These are phyloP conservation scores for Sebastes dallii DNA, from an alignment of 2,797 vertebrate genomes.

Conservation along the genomic window DNA sequence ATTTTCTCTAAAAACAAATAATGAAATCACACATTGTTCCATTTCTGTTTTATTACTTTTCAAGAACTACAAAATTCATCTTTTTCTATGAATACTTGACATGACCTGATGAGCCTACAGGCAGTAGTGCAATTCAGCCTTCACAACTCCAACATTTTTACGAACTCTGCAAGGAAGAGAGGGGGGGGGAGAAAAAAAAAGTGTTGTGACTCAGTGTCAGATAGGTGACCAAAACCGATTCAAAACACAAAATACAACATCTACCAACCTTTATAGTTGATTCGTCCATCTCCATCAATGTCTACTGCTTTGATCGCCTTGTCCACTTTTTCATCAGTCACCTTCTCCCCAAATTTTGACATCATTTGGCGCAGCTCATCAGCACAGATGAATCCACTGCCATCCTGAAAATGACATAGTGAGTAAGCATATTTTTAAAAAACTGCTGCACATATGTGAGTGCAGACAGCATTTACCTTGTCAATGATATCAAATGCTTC, in stretches of 20 bases:
- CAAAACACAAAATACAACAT: not conserved
- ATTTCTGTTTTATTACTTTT: not conserved
- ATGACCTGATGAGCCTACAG: not conserved
- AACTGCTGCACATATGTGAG: not conserved
- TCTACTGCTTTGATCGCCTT: conserved; percentile 99
- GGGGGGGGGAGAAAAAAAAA: not conserved
- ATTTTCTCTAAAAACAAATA: not conserved
- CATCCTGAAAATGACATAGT: conserved; percentile 83
- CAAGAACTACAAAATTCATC: no score
- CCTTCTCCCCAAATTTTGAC: conserved; percentile 99
- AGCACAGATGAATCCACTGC: conserved; percentile 97
- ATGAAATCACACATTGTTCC: not conserved
- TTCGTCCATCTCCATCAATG: conserved; percentile 98
- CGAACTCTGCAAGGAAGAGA: conserved; percentile 90
- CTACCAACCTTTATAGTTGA: conserved; percentile 98
- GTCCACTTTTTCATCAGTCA: conserved; percentile 98
- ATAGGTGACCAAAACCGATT: not conserved
- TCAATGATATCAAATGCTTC: conserved; percentile 99
- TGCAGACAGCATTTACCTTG: conserved; percentile 83
- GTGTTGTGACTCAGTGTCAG: not conserved
- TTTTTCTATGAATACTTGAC: not conserved
- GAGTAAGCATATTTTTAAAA: not conserved
- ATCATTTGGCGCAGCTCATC: conserved; percentile 98
- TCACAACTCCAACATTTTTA: conserved; percentile 99
- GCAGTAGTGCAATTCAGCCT: conserved; percentile 68